A percentile compares a stretch with the other conserved stretches of the same genome.
Evolutionary conservation across 2,797 vertebrate species (phyloP).

Genomic region (Lacerta agilis): DNA sequence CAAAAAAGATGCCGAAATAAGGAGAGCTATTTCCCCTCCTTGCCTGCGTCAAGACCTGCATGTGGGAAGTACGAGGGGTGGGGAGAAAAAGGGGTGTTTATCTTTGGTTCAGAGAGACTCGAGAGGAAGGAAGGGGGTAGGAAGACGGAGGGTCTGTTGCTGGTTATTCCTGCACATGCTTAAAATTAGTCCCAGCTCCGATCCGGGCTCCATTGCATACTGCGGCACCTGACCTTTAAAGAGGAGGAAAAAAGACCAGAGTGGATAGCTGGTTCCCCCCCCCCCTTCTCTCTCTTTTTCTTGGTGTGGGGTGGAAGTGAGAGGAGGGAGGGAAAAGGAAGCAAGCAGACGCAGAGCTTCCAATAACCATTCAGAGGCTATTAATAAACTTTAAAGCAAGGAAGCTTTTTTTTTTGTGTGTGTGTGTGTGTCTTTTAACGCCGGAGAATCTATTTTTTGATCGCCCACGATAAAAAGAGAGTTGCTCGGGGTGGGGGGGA

Average conservation of each 20-base stretch:
- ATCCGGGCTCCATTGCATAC: slow-evolving; percentile 6
- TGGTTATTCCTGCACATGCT: slow-evolving; percentile 39
- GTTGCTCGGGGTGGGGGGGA: slow-evolving; percentile 58
- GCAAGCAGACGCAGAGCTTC: slow-evolving; percentile 48
- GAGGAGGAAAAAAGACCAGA: neutral
- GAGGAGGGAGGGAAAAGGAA: neutral
- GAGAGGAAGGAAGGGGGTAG: slow-evolving; percentile 4
- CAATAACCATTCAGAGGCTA: slow-evolving; percentile 58
- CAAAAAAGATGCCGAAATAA: too few relatives aligned
- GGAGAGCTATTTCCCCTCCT: too few relatives aligned
- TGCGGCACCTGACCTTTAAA: slow-evolving; percentile 52
- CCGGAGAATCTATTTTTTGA: slow-evolving; percentile 67
- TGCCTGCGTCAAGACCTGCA: too few relatives aligned
- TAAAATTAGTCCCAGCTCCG: slow-evolving; percentile 59
- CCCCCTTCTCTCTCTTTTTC: too few relatives aligned
- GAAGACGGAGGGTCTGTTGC: slow-evolving; percentile 11
- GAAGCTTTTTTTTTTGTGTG: too few relatives aligned
- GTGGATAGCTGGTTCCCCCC: too few relatives aligned
- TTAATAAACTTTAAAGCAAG: slow-evolving; percentile 60
- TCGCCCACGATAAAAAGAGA: slow-evolving; percentile 57
- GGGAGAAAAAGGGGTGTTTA: too few relatives aligned
- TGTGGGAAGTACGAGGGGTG: too few relatives aligned
- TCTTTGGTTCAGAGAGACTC: neutral
- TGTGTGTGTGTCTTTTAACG: slow-evolving; percentile 29
- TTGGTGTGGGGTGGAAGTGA: too few relatives aligned